Evolutionary conservation across 92 coral and sea anemone genomes (phyloP).

Genomic region (Epizoanthus rinbou): DNA sequence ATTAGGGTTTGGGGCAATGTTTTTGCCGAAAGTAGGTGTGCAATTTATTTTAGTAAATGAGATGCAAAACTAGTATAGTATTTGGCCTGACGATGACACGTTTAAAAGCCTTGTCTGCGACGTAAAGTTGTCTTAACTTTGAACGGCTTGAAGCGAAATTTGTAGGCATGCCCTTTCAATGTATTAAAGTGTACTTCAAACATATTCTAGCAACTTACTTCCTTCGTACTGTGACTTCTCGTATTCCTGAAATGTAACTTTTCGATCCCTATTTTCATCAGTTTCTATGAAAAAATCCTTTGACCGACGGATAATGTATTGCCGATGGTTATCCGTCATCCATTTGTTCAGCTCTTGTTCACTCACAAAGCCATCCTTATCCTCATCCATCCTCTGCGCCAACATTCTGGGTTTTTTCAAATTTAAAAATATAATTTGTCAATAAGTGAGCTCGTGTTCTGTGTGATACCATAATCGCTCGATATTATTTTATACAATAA

Average conservation of each 20-base stretch:
- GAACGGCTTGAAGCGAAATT: no score
- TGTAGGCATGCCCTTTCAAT: no score
- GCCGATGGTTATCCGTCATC: constrained; percentile 52
- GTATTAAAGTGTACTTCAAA: no score
- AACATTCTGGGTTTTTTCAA: constrained; percentile 36
- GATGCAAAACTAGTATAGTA: no score
- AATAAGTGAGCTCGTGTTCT: neutral
- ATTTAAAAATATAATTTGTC: neutral
- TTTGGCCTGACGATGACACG: no score
- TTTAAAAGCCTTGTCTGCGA: no score
- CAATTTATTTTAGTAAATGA: no score
- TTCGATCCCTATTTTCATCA: constrained; percentile 53
- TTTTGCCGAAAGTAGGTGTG: no score
- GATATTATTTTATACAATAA: no score
- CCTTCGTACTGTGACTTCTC: constrained; percentile 51
- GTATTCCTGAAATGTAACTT: constrained; percentile 58
- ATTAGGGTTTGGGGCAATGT: no score
- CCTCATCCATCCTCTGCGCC: constrained; percentile 53
- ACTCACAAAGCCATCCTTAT: constrained; percentile 46
- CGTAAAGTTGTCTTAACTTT: no score
- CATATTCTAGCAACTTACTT: constrained; percentile 17
- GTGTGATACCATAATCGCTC: neutral
- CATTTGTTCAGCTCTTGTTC: constrained; percentile 52
- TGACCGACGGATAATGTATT: constrained; percentile 48
- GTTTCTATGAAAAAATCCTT: constrained; percentile 49